phyloP scores from a whole-genome alignment of 2,888 invertebrate species.

The Pemphredon lugubris region DNA sequence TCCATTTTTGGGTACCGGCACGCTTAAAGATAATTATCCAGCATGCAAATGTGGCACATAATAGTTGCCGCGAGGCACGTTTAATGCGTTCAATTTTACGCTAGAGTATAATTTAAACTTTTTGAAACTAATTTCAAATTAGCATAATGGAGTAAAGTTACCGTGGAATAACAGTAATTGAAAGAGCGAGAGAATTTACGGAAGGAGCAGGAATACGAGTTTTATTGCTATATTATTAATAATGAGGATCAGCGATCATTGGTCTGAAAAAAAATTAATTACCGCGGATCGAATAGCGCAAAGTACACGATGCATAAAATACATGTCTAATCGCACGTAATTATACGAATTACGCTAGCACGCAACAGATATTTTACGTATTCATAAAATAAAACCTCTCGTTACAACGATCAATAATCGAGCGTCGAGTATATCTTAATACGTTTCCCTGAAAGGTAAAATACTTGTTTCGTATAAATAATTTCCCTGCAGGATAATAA shows the following conservation, averaged over 20 bases:
- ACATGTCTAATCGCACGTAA: constrained; percentile 9
- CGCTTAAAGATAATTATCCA: no score
- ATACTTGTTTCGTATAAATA: no score
- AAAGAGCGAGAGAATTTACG: background rate
- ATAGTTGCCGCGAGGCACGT: no score
- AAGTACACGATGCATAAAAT: constrained; percentile 14
- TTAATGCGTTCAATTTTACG: background rate
- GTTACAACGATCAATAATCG: background rate
- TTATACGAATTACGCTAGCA: constrained; percentile 16
- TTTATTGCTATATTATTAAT: constrained; percentile 21
- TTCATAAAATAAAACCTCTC: background rate
- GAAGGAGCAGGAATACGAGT: background rate
- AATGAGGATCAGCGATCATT: constrained; percentile 15
- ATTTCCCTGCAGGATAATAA: no score
- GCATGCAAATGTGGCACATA: no score
- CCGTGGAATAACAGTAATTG: background rate
- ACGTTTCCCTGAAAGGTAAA: no score
- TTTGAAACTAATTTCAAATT: constrained; percentile 25
- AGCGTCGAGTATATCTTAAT: background rate
- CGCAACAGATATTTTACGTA: background rate
- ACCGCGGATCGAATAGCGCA: background rate
- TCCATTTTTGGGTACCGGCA: no score
- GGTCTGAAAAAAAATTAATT: constrained; percentile 26
- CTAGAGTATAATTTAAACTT: background rate
- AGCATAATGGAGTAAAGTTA: background rate